phyloP scores from a whole-genome alignment of 1,140 invertebrate species.

The Anoplolepis gracilipes region DNA sequence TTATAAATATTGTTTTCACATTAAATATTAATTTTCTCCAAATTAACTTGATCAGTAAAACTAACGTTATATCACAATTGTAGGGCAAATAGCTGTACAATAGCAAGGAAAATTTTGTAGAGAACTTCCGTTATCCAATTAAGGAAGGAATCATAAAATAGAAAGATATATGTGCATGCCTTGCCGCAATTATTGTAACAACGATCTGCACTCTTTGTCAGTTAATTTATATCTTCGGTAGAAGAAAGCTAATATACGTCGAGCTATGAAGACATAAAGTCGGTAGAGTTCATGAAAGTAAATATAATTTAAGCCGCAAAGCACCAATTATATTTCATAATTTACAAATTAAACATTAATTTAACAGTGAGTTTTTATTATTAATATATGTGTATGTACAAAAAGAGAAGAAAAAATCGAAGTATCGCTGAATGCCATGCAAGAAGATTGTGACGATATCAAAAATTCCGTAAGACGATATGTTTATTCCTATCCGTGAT shows the following conservation, averaged over 20 bases:
- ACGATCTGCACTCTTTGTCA: background rate
- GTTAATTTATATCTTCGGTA: slow-evolving; percentile 22
- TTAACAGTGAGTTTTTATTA: background rate
- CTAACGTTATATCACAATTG: background rate
- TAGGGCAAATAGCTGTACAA: background rate
- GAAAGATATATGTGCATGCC: background rate
- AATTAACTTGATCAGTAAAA: background rate
- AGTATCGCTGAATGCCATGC: background rate
- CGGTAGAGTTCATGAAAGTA: background rate
- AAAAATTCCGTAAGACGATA: background rate
- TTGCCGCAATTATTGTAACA: slow-evolving; percentile 13
- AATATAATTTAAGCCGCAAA: background rate
- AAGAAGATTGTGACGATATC: background rate
- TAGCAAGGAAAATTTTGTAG: slow-evolving; percentile 6
- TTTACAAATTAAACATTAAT: background rate
- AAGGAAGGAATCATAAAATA: slow-evolving; percentile 34
- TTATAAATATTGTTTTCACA: background rate
- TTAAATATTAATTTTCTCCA: background rate
- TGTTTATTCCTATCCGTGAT: background rate
- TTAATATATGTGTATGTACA: background rate
- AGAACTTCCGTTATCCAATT: slow-evolving; percentile 24
- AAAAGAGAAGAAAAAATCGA: background rate
- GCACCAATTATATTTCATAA: background rate
- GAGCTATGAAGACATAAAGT: background rate
- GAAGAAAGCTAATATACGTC: background rate